These are phyloP conservation scores for Drosophila kurseongensis DNA, from an alignment of 1,140 invertebrate species.

Conservation along the genomic window DNA sequence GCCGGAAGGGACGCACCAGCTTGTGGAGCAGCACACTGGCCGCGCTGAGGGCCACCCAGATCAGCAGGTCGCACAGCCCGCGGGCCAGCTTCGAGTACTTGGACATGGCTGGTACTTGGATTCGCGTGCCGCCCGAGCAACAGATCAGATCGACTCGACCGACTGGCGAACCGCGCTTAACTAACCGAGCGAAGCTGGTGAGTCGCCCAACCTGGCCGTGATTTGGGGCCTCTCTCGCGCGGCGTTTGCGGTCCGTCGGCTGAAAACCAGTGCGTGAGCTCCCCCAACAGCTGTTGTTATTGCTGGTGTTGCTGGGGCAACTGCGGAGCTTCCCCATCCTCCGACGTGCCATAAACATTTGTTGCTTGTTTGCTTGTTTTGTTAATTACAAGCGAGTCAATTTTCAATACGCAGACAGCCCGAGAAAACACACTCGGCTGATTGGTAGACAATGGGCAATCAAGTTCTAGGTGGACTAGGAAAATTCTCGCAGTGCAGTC, in stretches of 20 bases:
- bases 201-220: conserved; percentile 59
- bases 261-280: conserved; percentile 9
- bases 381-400: conserved; percentile 41
- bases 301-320: conserved; percentile 61
- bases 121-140: conserved; percentile 1
- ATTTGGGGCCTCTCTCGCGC: conserved; percentile 46
- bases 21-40: conserved; percentile 52
- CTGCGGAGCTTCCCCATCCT: conserved; percentile 21
- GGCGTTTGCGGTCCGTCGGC: conserved; percentile 65
- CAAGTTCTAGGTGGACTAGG: conserved; percentile 4
- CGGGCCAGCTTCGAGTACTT: conserved; percentile 70
- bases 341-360: conserved; percentile 55
- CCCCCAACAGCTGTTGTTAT: conserved; percentile 1
- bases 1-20: conserved; percentile 89
- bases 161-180: conserved; percentile 70
- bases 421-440: conserved; percentile 17
- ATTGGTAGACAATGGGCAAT: conserved; percentile 34
- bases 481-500: conserved; percentile 23
- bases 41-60: conserved; percentile 57
- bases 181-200: conserved; percentile 51
- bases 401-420: conserved; percentile 20
- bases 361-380: conserved; percentile 53
- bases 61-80: conserved; percentile 68
- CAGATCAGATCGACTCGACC: conserved; percentile 35
- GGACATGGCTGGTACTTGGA: conserved; percentile 48